Conservation (phyloP, 2,113 vertebrate genomes). For the Setophaga coronata region DNA sequence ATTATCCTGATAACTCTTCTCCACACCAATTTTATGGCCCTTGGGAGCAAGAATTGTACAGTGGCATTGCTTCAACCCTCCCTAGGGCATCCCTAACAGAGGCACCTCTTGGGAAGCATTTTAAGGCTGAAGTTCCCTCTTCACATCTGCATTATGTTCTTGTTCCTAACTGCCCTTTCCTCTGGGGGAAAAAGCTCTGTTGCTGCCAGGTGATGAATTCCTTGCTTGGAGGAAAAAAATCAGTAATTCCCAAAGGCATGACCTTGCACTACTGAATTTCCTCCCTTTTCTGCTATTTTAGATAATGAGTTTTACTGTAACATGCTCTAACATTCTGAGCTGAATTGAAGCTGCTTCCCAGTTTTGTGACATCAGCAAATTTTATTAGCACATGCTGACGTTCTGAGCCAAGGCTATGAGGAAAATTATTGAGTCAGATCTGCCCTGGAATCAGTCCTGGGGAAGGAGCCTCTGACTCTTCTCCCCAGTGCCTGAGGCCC, state of each 20-base stretch:
- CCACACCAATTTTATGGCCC: background rate
- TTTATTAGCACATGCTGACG: background rate
- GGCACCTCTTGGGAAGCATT: background rate
- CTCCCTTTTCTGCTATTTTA: background rate
- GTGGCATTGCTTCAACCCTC: background rate
- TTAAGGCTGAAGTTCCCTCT: background rate
- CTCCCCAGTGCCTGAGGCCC: background rate
- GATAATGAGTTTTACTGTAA: background rate
- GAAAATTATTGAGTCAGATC: background rate
- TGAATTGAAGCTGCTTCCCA: background rate
- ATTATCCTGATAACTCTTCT: background rate
- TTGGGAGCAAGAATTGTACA: background rate
- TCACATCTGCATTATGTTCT: background rate
- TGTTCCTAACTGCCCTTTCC: background rate
- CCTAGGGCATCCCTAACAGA: background rate
- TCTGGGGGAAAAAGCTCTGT: background rate
- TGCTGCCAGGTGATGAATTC: background rate
- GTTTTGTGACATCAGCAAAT: slow-evolving; percentile 4
- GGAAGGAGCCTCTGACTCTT: background rate
- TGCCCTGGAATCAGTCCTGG: background rate
- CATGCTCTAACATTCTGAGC: background rate
- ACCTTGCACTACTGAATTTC: background rate
- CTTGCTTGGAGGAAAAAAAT: background rate
- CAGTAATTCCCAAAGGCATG: background rate
- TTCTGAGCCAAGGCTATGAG: background rate